Percentiles rank a stretch among this genome's conserved stretches.
These are phyloP conservation scores for Manacus vitellinus DNA, from an alignment of 2,113 vertebrate genomes.

Conservation along the genomic window DNA sequence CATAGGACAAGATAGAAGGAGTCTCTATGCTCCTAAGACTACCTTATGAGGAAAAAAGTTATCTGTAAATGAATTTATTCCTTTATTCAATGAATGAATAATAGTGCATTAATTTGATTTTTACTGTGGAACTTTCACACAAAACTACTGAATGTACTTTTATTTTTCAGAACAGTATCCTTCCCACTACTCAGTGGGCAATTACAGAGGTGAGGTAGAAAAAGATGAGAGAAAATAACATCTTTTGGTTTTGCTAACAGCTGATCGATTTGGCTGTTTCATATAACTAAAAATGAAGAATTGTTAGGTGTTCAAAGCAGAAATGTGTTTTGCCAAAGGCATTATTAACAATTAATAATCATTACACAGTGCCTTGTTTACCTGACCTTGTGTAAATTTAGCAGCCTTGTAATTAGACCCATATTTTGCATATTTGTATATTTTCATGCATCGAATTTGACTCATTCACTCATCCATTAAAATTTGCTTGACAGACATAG, in stretches of 20 bases:
- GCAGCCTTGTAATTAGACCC: conserved; percentile 85
- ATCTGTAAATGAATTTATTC: neutral
- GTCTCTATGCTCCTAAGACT: neutral
- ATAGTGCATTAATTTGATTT: neutral
- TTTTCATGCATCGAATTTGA: conserved; percentile 78
- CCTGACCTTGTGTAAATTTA: conserved; percentile 85
- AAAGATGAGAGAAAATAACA: neutral
- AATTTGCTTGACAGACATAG: conserved; percentile 82
- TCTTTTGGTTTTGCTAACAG: conserved; percentile 31
- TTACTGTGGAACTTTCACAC: neutral
- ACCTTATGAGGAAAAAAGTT: neutral
- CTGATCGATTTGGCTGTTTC: conserved; percentile 59
- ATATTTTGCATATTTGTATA: conserved; percentile 84
- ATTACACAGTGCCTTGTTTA: conserved; percentile 87
- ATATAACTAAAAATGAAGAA: conserved; percentile 67
- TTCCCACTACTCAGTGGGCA: conserved; percentile 23
- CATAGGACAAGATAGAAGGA: neutral
- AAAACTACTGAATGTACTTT: neutral
- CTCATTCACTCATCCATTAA: conserved; percentile 87
- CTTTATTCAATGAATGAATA: neutral
- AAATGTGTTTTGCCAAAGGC: conserved; percentile 79
- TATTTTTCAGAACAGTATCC: conserved; percentile 20
- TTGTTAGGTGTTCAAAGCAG: conserved; percentile 73
- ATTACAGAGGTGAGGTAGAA: conserved; percentile 22
- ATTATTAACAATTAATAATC: conserved; percentile 91